phyloP scores from a whole-genome alignment of 2,113 vertebrate genomes.

The Oryzias woworae region DNA sequence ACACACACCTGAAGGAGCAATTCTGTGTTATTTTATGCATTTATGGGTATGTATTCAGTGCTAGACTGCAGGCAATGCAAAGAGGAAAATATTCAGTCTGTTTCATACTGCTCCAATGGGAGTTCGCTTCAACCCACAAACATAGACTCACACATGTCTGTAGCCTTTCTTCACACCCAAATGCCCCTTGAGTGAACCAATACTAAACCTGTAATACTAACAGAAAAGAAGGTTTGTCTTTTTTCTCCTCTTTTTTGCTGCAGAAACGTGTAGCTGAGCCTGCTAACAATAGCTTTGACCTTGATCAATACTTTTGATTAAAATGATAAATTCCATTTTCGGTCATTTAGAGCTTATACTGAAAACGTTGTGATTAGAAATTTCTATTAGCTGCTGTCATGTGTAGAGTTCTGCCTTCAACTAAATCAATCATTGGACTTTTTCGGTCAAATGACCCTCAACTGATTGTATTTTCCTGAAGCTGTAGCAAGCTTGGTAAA shows the following conservation, averaged over 20 bases:
- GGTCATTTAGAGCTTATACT: background rate
- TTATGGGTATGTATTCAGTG: conserved; percentile 10
- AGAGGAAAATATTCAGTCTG: conserved; percentile 9
- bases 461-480: background rate
- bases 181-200: conserved; percentile 13
- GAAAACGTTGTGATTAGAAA: background rate
- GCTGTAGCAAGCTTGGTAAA: background rate
- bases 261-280: background rate
- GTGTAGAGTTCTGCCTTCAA: background rate
- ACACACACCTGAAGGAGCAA: background rate
- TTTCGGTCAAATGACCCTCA: background rate
- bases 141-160: conserved; percentile 17
- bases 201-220: background rate
- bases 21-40: conserved; percentile 7
- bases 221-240: background rate
- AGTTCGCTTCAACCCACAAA: conserved; percentile 25
- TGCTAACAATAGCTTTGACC: background rate
- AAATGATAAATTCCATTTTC: background rate
- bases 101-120: conserved; percentile 3
- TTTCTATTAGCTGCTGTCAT: background rate
- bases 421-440: background rate
- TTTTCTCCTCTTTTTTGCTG: background rate
- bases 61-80: conserved; percentile 7
- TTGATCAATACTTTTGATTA: conserved; percentile 4
- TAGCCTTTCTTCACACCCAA: conserved; percentile 16